A percentile compares a stretch with the other conserved stretches of the same genome.
Conservation (phyloP, 2,888 invertebrate genomes). For the Leucophora obtusa region DNA sequence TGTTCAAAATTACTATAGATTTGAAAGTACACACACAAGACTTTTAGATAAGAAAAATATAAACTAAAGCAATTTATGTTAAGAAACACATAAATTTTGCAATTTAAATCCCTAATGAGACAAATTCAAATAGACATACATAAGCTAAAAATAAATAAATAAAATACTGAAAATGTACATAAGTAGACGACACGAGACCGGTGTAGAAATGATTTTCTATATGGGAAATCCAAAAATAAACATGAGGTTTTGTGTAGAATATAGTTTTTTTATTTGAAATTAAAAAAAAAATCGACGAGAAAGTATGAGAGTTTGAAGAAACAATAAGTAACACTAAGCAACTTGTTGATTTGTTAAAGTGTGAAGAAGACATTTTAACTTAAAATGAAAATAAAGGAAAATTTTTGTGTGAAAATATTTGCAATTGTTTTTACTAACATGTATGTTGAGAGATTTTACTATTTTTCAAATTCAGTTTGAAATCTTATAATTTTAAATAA, state of each 20-base stretch:
- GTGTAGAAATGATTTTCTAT: conserved; percentile 34
- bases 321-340: background rate
- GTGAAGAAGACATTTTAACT: no score
- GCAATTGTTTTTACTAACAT: no score
- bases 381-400: no score
- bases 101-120: conserved; percentile 57
- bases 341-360: conserved; percentile 52
- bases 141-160: conserved; percentile 54
- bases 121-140: conserved; percentile 52
- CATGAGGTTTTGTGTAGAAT: conserved; percentile 25
- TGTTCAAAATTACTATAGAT: background rate
- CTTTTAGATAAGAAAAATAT: background rate
- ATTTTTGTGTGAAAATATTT: no score
- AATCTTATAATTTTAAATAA: no score
- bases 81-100: conserved; percentile 55
- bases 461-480: no score
- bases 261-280: background rate
- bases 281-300: background rate
- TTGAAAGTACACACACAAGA: conserved; percentile 7
- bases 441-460: no score
- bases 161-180: background rate
- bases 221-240: conserved; percentile 49
- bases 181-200: conserved; percentile 11
- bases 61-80: conserved; percentile 11
- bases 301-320: background rate